Evolutionary conservation across 2,888 invertebrate genomes (phyloP).

Genomic region (Fragum sueziense): DNA sequence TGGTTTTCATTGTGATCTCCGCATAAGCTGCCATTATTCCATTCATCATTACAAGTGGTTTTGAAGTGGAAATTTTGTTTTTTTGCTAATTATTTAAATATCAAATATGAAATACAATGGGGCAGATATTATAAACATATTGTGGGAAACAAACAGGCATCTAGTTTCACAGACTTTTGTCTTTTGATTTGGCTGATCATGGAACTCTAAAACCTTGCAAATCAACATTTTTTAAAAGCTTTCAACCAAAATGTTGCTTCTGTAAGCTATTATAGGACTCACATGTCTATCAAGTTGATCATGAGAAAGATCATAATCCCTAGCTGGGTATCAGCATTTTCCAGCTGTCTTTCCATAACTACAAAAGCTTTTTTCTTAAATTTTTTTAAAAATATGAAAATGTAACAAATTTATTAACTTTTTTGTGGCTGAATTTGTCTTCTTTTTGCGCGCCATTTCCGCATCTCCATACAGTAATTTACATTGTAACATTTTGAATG

Average conservation of each 20-base stretch:
- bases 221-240: not conserved
- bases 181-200: not conserved
- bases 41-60: not conserved
- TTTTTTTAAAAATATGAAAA: not conserved
- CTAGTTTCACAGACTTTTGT: not conserved
- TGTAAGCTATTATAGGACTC: not conserved
- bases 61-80: not conserved
- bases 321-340: too few species aligned
- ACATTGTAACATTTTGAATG: too few species aligned
- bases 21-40: too few species aligned
- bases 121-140: not conserved
- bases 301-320: too few species aligned
- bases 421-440: too few species aligned
- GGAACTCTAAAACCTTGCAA: not conserved
- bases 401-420: too few species aligned
- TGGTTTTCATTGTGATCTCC: not conserved
- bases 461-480: too few species aligned
- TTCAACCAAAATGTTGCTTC: not conserved
- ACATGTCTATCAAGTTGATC: not conserved
- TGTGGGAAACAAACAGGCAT: not conserved
- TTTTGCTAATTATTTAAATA: not conserved
- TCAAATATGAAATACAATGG: not conserved
- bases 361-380: not conserved
- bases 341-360: not conserved
- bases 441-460: too few species aligned